Percentiles rank a stretch among this genome's conserved stretches.
Evolutionary conservation across 1,140 invertebrate species (phyloP).

Genomic region (Pseudomyrmex sp.): DNA sequence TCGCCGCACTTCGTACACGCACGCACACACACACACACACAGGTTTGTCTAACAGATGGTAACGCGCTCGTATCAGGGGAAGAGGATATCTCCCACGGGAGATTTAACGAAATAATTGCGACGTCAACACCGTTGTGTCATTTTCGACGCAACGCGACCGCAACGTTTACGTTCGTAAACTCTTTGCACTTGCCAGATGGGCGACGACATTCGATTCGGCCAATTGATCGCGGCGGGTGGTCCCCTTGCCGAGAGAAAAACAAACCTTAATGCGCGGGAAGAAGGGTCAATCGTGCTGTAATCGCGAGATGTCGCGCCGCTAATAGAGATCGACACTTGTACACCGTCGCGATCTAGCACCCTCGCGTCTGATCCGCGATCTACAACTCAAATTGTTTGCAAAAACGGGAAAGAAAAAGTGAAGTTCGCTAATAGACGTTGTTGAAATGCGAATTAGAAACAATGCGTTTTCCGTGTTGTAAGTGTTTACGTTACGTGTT

Average conservation of each 20-base stretch:
- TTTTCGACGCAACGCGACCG: background rate
- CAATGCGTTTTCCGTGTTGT: too few relatives aligned
- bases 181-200: conserved; percentile 69
- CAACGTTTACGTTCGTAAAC: background rate
- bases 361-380: too few relatives aligned
- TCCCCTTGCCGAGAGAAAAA: conserved; percentile 39
- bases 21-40: background rate
- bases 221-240: conserved; percentile 72
- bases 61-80: background rate
- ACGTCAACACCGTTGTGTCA: conserved; percentile 65
- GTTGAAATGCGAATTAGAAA: too few relatives aligned
- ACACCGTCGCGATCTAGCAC: too few relatives aligned
- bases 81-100: conserved; percentile 32
- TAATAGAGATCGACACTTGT: background rate
- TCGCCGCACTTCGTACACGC: background rate
- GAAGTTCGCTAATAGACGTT: too few relatives aligned
- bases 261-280: conserved; percentile 40
- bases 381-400: too few relatives aligned
- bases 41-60: conserved; percentile 49
- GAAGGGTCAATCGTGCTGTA: conserved; percentile 38
- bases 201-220: conserved; percentile 70
- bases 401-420: too few relatives aligned
- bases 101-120: conserved; percentile 71
- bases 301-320: conserved; percentile 30
- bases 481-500: background rate